Conservation (phyloP, 2,797 vertebrate species). For the Channallabes apus region DNA sequence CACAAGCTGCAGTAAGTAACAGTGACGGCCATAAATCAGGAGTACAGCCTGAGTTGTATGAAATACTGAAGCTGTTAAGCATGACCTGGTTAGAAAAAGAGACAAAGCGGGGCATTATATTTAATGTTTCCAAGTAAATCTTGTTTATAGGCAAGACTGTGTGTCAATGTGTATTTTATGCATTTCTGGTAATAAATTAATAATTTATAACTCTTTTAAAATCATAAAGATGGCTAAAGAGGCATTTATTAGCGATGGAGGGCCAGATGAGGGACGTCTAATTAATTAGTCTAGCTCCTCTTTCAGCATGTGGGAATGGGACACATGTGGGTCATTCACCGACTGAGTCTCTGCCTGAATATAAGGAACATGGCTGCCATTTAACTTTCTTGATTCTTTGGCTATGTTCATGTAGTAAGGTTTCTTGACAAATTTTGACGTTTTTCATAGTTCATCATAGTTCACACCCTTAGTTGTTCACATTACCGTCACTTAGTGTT, state of each 20-base stretch:
- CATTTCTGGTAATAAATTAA: not conserved
- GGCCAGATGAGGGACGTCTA: not conserved
- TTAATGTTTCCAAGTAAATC: not conserved
- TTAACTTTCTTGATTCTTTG: not conserved
- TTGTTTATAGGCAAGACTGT: not conserved
- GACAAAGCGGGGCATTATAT: not conserved
- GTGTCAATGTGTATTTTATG: not conserved
- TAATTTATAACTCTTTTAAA: not conserved
- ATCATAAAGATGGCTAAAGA: not conserved
- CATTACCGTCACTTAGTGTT: not conserved
- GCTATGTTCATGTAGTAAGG: not conserved
- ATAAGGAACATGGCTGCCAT: not conserved
- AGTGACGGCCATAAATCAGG: conserved; percentile 38
- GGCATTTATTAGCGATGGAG: not conserved
- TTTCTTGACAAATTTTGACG: not conserved
- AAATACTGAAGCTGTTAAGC: conserved; percentile 27
- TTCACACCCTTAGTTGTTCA: not conserved
- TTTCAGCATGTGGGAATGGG: not conserved
- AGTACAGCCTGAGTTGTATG: conserved; percentile 9
- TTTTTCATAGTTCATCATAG: not conserved
- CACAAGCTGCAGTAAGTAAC: conserved; percentile 32
- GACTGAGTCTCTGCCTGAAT: not conserved
- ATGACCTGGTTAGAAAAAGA: conserved; percentile 56
- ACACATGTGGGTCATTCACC: conserved; percentile 3
- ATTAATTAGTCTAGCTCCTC: not conserved